Conservation (phyloP, 2,888 invertebrate species). For the Rhaphigaster nebulosa region DNA sequence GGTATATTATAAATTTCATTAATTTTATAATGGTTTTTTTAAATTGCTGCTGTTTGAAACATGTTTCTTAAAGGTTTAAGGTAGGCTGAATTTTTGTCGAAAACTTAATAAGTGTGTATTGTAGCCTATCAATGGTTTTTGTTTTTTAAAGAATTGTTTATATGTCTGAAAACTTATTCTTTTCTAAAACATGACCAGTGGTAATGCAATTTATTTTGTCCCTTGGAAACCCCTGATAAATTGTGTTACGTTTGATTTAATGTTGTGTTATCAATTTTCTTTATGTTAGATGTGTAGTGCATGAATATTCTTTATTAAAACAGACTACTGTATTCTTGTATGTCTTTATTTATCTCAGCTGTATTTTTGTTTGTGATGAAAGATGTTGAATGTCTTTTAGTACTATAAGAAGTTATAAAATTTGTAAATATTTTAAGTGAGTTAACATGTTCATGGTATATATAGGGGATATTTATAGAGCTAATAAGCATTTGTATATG, state of each 20-base stretch:
- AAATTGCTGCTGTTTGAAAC: slow-evolving; percentile 40
- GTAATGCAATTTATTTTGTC: slow-evolving; percentile 37
- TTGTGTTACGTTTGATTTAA: slow-evolving; percentile 39
- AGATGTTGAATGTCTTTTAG: slow-evolving; percentile 6
- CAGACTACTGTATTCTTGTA: slow-evolving; percentile 4
- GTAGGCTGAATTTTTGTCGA: slow-evolving; percentile 24
- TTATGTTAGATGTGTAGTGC: slow-evolving; percentile 28
- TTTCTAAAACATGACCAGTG: slow-evolving; percentile 3
- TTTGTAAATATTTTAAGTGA: not conserved
- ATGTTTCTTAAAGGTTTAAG: slow-evolving; percentile 31
- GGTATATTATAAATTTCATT: not conserved
- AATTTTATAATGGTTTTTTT: slow-evolving; percentile 39
- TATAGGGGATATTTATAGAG: not conserved
- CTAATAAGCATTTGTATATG: not conserved
- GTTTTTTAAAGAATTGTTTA: slow-evolving; percentile 34
- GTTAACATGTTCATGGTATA: not conserved
- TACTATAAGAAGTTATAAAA: not conserved
- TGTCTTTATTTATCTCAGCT: slow-evolving; percentile 11
- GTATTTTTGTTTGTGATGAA: slow-evolving; percentile 13
- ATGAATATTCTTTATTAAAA: slow-evolving; percentile 8
- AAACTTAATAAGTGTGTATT: slow-evolving; percentile 26
- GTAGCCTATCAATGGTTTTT: slow-evolving; percentile 34
- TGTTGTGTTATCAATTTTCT: slow-evolving; percentile 12
- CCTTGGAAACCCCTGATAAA: slow-evolving; percentile 22
- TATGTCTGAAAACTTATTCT: slow-evolving; percentile 44